These are phyloP conservation scores for Pteropus alecto DNA, from an alignment of 2,113 vertebrate genomes.

Conservation along the genomic window DNA sequence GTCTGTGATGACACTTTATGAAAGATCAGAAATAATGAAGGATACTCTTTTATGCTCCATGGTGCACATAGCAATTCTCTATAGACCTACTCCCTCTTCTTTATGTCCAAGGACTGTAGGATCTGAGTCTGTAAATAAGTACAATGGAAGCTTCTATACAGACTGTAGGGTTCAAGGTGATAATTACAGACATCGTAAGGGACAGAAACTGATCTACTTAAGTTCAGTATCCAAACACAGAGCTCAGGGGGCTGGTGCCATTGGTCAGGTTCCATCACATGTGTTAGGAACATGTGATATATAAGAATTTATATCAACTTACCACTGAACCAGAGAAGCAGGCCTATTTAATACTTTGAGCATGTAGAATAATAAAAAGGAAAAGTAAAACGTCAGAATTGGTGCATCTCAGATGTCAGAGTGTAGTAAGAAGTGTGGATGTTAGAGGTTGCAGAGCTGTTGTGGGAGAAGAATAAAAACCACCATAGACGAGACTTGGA, in stretches of 20 bases:
- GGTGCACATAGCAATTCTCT: background rate
- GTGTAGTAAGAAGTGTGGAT: background rate
- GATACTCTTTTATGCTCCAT: background rate
- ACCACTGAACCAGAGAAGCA: background rate
- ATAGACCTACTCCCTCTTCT: background rate
- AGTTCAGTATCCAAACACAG: background rate
- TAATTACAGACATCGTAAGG: background rate
- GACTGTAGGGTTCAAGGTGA: background rate
- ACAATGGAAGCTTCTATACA: background rate
- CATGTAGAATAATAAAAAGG: background rate
- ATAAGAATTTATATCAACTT: background rate
- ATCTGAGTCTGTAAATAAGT: background rate
- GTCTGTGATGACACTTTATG: background rate
- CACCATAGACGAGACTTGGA: background rate
- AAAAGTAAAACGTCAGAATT: background rate
- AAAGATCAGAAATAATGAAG: background rate
- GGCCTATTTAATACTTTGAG: background rate
- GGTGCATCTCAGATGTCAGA: background rate
- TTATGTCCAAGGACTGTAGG: background rate
- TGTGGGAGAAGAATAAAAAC: background rate
- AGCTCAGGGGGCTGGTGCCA: background rate
- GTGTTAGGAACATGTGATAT: no score
- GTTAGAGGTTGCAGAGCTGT: background rate
- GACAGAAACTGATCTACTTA: conserved; percentile 9
- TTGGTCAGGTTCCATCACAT: background rate